Conservation (phyloP, 2,888 invertebrate genomes). For the Marasmarcha lunaedactyla region DNA sequence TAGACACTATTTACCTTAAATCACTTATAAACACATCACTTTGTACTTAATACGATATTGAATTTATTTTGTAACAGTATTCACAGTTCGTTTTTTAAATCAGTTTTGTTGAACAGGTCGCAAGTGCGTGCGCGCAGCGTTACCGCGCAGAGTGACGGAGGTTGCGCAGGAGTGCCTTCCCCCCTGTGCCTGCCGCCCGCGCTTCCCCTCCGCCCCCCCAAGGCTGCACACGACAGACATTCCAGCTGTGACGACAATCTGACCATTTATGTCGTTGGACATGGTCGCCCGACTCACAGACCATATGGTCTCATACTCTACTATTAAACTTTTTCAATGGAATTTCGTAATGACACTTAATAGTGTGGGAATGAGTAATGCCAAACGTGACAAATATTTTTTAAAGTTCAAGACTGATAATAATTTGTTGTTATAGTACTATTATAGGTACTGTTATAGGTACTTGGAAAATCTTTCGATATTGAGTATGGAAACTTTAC, state of each 20-base stretch:
- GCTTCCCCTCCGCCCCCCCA: slow-evolving; percentile 24
- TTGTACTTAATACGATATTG: no score
- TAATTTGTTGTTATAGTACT: no score
- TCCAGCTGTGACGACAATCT: slow-evolving; percentile 63
- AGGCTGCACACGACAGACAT: slow-evolving; percentile 46
- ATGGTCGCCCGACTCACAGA: slow-evolving; percentile 55
- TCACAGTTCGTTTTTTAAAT: no score
- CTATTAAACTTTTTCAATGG: slow-evolving; percentile 46
- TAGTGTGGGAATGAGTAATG: slow-evolving; percentile 34
- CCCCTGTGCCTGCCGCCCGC: slow-evolving; percentile 21
- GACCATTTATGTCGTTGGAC: slow-evolving; percentile 68
- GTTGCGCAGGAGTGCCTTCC: slow-evolving; percentile 26
- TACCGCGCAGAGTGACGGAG: slow-evolving; percentile 42
- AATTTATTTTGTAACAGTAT: no score
- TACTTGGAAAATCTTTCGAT: no score
- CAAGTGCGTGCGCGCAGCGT: slow-evolving; percentile 45
- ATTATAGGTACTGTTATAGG: no score
- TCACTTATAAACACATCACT: slow-evolving; percentile 35
- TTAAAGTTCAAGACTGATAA: no score
- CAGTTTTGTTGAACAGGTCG: neutral
- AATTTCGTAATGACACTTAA: slow-evolving; percentile 40
- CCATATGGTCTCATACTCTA: slow-evolving; percentile 55
- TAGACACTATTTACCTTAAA: slow-evolving; percentile 34
- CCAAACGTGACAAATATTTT: neutral
- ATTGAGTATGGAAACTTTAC: no score